Base-by-base conservation (phyloP, 2,113 vertebrate species). In the Phoenicopterus ruber region DNA sequence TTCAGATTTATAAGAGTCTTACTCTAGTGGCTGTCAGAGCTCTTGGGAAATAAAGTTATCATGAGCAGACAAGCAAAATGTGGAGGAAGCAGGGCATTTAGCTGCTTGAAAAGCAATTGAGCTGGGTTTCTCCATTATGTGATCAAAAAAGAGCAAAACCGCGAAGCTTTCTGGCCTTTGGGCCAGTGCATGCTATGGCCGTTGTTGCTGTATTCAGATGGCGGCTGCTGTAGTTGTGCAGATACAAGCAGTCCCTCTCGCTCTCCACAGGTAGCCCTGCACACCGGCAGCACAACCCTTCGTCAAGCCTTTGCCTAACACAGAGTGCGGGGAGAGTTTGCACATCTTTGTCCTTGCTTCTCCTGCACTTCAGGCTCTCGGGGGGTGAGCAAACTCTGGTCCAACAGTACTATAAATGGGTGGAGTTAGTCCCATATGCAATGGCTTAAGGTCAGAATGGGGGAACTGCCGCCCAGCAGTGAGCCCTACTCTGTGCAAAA, bases 31-130 rank as follows among this genome's bases (percentile, higher is more conserved):
- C 31, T 83, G 50, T 47, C 92, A 46, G 78, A 96, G 32, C 52
- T 93, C 88, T 95, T 82, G 58, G 59, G 67, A 93, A 71, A 95
- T 96, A 91, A 94, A 88, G 88, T 89, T 90, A 73, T 89, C 71
- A 72, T 25, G 34, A 82, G 36, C 67, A 93, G 93, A 92, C 40
- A 86, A 79, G 94, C 14, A 83, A 94, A 95, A 94, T 29, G 8
- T 52, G 82, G 83, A 91, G 70, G 63, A 62, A 96, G 74, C 34
- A 83, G 58, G 58, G 69, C 66, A 65, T 78, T 88, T 91, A 93
- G 18, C 82, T 73, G 72, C 97, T 95, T 85, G 86, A 79, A 97
- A 98, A 94, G 59, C 5, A 82, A 91, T 82, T 86, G 72, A 73
- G 63, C 57, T 17, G 94, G 94, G 22, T 71, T 88, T 89, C 82